A percentile compares a stretch with the other conserved stretches of the same genome.
Evolutionary conservation across 2,113 vertebrate species (phyloP).

Genomic region (Canis aureus): DNA sequence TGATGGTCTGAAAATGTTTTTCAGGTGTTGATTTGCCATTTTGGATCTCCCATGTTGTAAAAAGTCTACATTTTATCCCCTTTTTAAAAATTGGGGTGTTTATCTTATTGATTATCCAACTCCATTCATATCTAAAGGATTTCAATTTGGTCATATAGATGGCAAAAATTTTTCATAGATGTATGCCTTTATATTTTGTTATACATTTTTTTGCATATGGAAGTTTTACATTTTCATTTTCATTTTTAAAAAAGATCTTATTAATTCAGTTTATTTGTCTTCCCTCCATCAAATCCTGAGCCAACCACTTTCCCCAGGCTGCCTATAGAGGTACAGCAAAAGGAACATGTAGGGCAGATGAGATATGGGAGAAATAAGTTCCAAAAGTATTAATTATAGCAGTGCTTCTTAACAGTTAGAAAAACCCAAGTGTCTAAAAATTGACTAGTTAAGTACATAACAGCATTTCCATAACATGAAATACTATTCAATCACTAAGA

Average conservation of each 20-base stretch:
- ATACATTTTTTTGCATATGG: background rate
- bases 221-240: conserved; percentile 36
- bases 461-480: background rate
- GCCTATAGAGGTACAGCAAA: background rate
- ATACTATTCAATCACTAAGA: background rate
- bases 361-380: background rate
- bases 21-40: background rate
- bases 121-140: background rate
- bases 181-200: background rate
- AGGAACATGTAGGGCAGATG: background rate
- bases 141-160: background rate
- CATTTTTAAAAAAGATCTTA: background rate
- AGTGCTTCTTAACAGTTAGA: background rate
- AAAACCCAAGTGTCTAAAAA: background rate
- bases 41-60: background rate
- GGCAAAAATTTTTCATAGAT: background rate
- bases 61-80: background rate
- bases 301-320: background rate
- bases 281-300: background rate
- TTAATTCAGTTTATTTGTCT: background rate
- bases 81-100: background rate
- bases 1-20: background rate
- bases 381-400: background rate
- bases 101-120: background rate
- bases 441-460: background rate